These are phyloP conservation scores for Xiphophorus hellerii DNA, from an alignment of 2,113 vertebrate species.

Conservation along the genomic window DNA sequence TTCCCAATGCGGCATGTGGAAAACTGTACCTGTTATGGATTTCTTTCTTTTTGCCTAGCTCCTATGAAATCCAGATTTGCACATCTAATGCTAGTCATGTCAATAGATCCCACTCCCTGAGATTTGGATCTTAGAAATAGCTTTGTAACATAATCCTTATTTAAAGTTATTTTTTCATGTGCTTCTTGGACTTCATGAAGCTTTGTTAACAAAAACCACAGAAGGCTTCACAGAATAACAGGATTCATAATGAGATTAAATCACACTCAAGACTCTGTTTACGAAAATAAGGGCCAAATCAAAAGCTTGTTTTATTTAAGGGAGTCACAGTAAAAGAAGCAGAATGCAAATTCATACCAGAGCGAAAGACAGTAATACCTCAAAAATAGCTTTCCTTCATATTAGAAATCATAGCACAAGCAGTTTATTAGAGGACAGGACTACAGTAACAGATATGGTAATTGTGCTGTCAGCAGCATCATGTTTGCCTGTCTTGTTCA, in stretches of 20 bases:
- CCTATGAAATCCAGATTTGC: too few species aligned
- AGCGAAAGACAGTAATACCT: background rate
- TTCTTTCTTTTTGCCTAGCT: too few species aligned
- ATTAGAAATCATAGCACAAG: background rate
- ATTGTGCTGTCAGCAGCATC: constrained; percentile 14
- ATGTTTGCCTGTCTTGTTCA: constrained; percentile 10
- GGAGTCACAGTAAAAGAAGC: background rate
- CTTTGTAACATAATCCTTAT: too few species aligned
- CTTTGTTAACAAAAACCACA: too few species aligned
- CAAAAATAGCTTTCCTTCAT: constrained; percentile 10
- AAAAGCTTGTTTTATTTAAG: background rate
- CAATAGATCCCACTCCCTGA: too few species aligned
- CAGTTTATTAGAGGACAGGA: constrained; percentile 2
- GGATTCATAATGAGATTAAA: background rate
- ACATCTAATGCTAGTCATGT: too few species aligned
- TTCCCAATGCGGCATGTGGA: too few species aligned
- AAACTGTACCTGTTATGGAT: too few species aligned
- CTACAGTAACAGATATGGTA: constrained; percentile 8
- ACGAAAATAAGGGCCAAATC: background rate
- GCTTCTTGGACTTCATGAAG: too few species aligned
- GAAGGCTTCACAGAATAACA: too few species aligned
- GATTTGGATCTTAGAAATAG: too few species aligned
- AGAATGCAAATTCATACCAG: background rate
- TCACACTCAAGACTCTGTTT: background rate
- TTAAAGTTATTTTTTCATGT: too few species aligned